phyloP scores from a whole-genome alignment of 2,888 invertebrate genomes.

The Philhelius pedissequus region DNA sequence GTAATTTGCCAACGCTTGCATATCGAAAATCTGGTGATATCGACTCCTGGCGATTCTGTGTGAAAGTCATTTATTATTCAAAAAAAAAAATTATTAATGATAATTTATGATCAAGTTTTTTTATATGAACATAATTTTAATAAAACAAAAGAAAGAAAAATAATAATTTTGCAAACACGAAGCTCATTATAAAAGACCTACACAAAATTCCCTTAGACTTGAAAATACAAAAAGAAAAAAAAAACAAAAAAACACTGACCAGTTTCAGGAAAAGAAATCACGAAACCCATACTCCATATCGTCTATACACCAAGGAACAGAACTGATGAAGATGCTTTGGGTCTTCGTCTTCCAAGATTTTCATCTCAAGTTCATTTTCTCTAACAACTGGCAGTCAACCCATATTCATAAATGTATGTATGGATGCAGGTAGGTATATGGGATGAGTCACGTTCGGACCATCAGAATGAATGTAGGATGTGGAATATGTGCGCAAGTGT shows the following conservation, averaged over 20 bases:
- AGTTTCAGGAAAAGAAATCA: slow-evolving; percentile 34
- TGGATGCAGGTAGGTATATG: not conserved
- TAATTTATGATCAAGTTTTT: slow-evolving; percentile 28
- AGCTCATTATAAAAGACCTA: slow-evolving; percentile 42
- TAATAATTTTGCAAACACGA: not conserved
- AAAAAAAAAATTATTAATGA: not conserved
- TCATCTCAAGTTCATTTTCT: slow-evolving; percentile 32
- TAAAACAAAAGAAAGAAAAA: slow-evolving; percentile 22
- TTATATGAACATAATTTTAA: not conserved
- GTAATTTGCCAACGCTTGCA: slow-evolving; percentile 76
- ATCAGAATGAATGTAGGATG: slow-evolving; percentile 15
- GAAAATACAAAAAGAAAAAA: not conserved
- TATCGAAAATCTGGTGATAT: slow-evolving; percentile 78
- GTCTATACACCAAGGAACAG: not conserved
- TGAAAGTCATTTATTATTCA: slow-evolving; percentile 37
- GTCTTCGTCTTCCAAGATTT: slow-evolving; percentile 8
- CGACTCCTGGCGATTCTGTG: slow-evolving; percentile 76
- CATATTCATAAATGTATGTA: too few species aligned
- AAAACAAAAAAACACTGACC: not conserved
- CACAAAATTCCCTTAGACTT: slow-evolving; percentile 19
- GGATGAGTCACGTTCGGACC: slow-evolving; percentile 38
- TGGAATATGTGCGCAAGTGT: not conserved
- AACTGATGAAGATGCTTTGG: slow-evolving; percentile 9
- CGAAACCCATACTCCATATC: not conserved
- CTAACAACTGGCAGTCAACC: not conserved